A percentile compares a stretch with the other conserved stretches of the same genome.
Conservation (phyloP, 2,797 vertebrate species). For the Gila robusta region DNA sequence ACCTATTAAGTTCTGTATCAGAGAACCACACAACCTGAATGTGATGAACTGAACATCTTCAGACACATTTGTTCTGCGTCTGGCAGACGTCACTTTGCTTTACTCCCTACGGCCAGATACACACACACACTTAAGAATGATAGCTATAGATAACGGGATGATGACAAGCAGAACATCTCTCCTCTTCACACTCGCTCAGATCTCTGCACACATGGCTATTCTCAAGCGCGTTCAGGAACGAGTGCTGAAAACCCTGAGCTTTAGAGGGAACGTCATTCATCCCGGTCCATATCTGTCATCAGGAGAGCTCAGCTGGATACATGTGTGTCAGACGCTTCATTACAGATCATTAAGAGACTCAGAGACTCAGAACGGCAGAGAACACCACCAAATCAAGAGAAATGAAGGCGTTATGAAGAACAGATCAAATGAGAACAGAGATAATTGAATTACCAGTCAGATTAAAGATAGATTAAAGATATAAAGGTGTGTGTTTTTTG, state of each 20-base stretch:
- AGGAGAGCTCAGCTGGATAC: conserved; percentile 69
- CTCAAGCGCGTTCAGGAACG: background rate
- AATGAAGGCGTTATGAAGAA: conserved; percentile 24
- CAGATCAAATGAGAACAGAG: background rate
- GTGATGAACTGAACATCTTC: background rate
- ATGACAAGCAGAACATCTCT: conserved; percentile 12
- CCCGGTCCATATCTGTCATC: conserved; percentile 62
- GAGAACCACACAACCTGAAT: background rate
- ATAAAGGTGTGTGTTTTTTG: background rate
- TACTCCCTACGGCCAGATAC: background rate
- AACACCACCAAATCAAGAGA: conserved; percentile 62
- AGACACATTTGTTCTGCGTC: background rate
- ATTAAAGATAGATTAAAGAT: background rate
- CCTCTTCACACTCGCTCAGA: background rate
- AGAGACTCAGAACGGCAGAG: conserved; percentile 68
- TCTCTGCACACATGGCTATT: conserved; percentile 4
- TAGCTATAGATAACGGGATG: background rate
- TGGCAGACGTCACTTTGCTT: background rate
- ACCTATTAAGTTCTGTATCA: background rate
- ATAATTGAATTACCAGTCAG: background rate
- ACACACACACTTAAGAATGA: background rate
- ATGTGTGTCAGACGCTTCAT: conserved; percentile 71
- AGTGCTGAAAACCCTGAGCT: background rate
- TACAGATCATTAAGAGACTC: conserved; percentile 66
- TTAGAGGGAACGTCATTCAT: background rate